phyloP scores from a whole-genome alignment of 2,888 invertebrate genomes.

The Noctuana brunneofusca region DNA sequence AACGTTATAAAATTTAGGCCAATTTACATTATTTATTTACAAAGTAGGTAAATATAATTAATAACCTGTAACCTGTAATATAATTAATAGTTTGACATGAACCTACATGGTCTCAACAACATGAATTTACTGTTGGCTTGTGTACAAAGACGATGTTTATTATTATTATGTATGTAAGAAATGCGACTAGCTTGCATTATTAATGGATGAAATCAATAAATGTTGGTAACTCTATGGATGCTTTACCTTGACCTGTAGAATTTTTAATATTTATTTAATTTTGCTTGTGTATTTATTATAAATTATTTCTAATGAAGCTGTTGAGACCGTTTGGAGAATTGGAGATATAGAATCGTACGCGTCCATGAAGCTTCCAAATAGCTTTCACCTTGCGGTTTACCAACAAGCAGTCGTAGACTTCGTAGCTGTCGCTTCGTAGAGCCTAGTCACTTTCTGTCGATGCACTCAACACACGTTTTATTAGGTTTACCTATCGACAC shows the following conservation, averaged over 20 bases:
- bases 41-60: too few relatives aligned
- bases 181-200: not conserved
- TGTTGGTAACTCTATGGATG: not conserved
- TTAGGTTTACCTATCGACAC: too few relatives aligned
- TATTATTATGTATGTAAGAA: not conserved
- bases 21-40: too few relatives aligned
- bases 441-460: not conserved
- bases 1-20: too few relatives aligned
- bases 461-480: not conserved
- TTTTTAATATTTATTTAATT: not conserved
- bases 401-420: constrained; percentile 11
- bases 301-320: too few relatives aligned
- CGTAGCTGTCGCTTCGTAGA: constrained; percentile 18
- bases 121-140: not conserved
- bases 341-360: not conserved
- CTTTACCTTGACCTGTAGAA: constrained; percentile 6
- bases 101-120: not conserved
- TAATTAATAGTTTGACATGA: too few relatives aligned
- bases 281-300: not conserved
- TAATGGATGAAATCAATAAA: constrained; percentile 5
- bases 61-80: too few relatives aligned
- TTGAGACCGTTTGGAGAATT: not conserved
- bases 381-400: not conserved
- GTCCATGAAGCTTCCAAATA: not conserved
- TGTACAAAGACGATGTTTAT: not conserved